Base-by-base conservation (phyloP, 1,140 invertebrate genomes). In the Drosophila varians region DNA sequence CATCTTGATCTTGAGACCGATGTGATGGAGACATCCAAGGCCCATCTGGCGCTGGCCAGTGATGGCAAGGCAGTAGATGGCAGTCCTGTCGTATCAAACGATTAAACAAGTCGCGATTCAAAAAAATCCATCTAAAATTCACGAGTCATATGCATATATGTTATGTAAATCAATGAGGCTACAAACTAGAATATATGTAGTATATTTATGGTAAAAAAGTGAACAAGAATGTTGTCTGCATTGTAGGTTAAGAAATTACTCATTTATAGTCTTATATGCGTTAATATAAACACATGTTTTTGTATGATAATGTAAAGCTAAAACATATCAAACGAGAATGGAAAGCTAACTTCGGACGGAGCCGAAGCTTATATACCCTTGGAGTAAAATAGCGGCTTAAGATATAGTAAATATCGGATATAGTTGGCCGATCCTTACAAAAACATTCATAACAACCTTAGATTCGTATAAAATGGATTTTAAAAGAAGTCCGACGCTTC, bases 1-100 rank as follows among this genome's bases (percentile, higher is more conserved):
- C 26, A 65, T 14, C 9, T 80, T 9, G 48, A 64, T 0, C 4
- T 69, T 4, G 77, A 83, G 19, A 12, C 11, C 2, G 11, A 43
- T 1, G 5, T 34, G 12, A 14, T 34, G 7, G 12, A 42, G 1
- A 14, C 64, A 4, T 46, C n/a, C 9, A 11, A 23, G 7, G 4
- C 16, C 11, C n/a, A 28, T 8, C n/a, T 16, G 7, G 3, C 12
- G 4, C 11, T 6, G 16, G 7, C 16, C 16, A 40, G 34, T 11
- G n/a, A 14, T 16, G 36, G 4, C 25, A 26, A 38, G 25, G 5
- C 5, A 7, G 1, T 7, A 26, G 25, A 5, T 4, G 3, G 28
- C 1, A 31, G n/a, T 9, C 8, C 28, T 31, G 9, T 31, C 3
- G 28, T 46, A 14, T 12, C 12, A 11, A 8, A 45, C 14, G 26